Evolutionary conservation across 2,797 vertebrate genomes (phyloP), one percentile per base, ranked within the genome.

Genomic region (Pristis pectinata): DNA sequence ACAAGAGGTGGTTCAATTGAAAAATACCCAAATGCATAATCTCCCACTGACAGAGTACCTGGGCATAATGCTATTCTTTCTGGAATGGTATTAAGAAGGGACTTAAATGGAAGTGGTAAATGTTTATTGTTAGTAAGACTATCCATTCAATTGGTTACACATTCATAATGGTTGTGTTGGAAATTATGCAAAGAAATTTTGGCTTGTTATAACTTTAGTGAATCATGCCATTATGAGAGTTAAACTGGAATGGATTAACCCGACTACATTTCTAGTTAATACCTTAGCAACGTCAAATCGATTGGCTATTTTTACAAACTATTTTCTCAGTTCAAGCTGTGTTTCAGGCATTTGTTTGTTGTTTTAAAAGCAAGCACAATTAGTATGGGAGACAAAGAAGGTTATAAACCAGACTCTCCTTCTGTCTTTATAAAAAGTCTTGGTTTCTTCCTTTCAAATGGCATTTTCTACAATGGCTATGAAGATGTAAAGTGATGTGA

Each of bases 141-240:
- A 93, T 44, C 37, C 64, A 70, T 27, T 72, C 72, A 72, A 93
- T 30, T 49, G 44, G 13, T 72, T 44, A 49, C 27, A 74, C 41
- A 93, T 22, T 93, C 41, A 74, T 93, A 74, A 56, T 53, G 70
- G 67, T 70, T 74, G 24, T 94, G 67, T 49, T 70, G 67, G 41
- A 74, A 94, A 94, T 76, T 72, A 53, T 49, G 49, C 34, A 67
- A 94, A 72, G 92, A 74, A 70, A 72, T 94, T 34, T 76, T 94
- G 92, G 70, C 13, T 94, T 76, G 91, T 74, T 94, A 74, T 76
- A 76, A 94, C 70, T 34, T 93, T 53, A 74, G 92, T 17, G 70
- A 93, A 93, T 49, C 67, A 93, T 74, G 74, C 19, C n/a, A 59
- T 72, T 30, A 74, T 15, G 27, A 30, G 10, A 53, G 44, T 49